Base-by-base conservation (phyloP, 2,888 invertebrate species). In the Poecilus cupreus region DNA sequence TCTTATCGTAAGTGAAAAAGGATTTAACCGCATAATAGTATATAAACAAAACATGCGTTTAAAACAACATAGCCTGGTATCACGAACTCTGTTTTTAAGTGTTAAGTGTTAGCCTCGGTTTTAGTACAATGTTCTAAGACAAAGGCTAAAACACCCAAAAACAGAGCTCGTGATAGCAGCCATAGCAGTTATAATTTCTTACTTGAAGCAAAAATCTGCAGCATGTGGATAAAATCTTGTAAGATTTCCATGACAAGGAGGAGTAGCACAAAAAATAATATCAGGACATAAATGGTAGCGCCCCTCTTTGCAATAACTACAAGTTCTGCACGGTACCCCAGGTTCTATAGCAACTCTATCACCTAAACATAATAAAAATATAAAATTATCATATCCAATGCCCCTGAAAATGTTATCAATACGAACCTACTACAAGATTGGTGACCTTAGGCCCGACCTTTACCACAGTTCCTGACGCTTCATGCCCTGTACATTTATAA, bases 301-400 rank as follows among this genome's bases (percentile, higher is more conserved):
- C 49, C 98, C 98, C 81, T 90, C 91, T 90, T 96, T 97, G 90
- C 98, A 99, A 88, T 93, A 94, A 54, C 92, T 91, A 88, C 98
- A 99, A 76, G 89, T 89, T 78, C 97, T 92, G 87, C 98, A 99
- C 1, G 96, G 94, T 81, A 96, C 94, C 6, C 98, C 98, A 0
- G 98, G 98, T 89, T 98, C 98, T 84, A 98, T 94, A 0, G 97
- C 97, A 2, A 98, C 98, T 83, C 97, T 92, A 90, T 98, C 98
- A 1, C 98, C 97, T 86, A 91, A 39, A 81, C 39, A 39, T 32
- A 82, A n/a, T n/a, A 11, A 54, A 32, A 46, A 68, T 51, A 86
- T 85, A 54, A 20, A n/a, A 49, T 76, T 20, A 20, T 37, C n/a
- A 57, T 18, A 39, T 3, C 39, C 13, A 20, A 18, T 60, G 60